These are phyloP conservation scores for Lucilia cuprina DNA, from an alignment of 1,140 invertebrate genomes.

Conservation along the genomic window DNA sequence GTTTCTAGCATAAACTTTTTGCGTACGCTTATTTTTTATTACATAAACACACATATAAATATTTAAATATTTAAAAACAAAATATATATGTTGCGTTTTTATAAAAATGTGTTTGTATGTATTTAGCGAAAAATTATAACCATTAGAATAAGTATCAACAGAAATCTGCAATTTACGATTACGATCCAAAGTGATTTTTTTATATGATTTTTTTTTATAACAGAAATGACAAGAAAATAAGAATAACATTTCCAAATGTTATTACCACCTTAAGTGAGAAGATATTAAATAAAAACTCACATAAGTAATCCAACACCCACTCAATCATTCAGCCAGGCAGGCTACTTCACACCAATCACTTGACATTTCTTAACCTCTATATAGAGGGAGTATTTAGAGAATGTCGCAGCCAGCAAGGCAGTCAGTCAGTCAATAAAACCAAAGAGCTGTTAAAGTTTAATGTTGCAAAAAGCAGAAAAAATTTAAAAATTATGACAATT, in stretches of 20 bases:
- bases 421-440: background rate
- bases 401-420: background rate
- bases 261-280: background rate
- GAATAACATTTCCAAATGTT: background rate
- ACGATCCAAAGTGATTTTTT: background rate
- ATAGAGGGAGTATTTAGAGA: too few species aligned
- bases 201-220: background rate
- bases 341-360: too few species aligned
- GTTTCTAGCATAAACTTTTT: too few species aligned
- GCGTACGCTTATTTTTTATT: too few species aligned
- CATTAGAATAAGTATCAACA: background rate
- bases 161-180: background rate
- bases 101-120: too few species aligned
- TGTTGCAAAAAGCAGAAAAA: conserved; percentile 12
- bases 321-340: background rate
- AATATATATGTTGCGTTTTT: too few species aligned
- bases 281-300: background rate
- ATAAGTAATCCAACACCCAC: background rate
- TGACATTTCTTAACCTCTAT: too few species aligned
- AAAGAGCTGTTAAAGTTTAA: conserved; percentile 26
- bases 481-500: conserved; percentile 40
- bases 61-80: too few species aligned
- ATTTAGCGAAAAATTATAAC: background rate
- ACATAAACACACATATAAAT: too few species aligned
- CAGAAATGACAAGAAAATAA: background rate